Base-by-base conservation (phyloP, 2,113 vertebrate species). In the Zosterops hypoxanthus region DNA sequence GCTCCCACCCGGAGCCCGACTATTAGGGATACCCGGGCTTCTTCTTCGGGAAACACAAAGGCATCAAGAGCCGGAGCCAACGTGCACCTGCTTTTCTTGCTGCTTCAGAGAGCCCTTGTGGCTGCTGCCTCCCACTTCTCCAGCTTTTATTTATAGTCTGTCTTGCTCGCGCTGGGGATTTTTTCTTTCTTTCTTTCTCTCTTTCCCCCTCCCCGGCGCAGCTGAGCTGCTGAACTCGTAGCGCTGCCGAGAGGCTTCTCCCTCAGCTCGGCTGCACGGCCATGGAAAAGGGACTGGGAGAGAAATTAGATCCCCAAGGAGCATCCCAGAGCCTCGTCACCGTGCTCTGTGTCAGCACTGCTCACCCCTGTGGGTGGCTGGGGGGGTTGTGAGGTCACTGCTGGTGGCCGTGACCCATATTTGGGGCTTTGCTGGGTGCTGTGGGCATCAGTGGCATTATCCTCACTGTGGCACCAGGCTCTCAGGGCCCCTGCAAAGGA, bases 71-170 rank as follows among this genome's bases (percentile, higher is more conserved):
- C 86, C 15, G 0, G 64, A 86, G 73, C 85, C 89, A 85, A 61
- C 46, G 1, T 36, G 91, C 95, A 96, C 94, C 91, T 96, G 90
- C 94, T 94, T 93, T 79, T 64, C 94, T 94, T n/a, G 83, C 92
- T 77, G 93, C 94, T 88, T 94, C 96, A 92, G 88, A 92, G 88
- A 90, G 95, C 86, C 82, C 95, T 94, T 82, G 88, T 91, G 92
- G 90, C 94, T 94, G 95, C 95, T 86, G 90, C 96, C 78, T 96
- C 95, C 97, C 93, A 93, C 95, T 95, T 94, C 92, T 90, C 76
- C 78, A 86, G 96, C 63, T 94, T 95, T 95, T 97, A 97, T 97
- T 97, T 97, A 97, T 97, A 97, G 97, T 63, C 94, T 94, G 92
- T 81, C 92, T 96, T 94, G 61, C 89, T 91, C 9, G 65, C 49